Conservation (phyloP, 2,113 vertebrate genomes). For the Dinomys branickii region DNA sequence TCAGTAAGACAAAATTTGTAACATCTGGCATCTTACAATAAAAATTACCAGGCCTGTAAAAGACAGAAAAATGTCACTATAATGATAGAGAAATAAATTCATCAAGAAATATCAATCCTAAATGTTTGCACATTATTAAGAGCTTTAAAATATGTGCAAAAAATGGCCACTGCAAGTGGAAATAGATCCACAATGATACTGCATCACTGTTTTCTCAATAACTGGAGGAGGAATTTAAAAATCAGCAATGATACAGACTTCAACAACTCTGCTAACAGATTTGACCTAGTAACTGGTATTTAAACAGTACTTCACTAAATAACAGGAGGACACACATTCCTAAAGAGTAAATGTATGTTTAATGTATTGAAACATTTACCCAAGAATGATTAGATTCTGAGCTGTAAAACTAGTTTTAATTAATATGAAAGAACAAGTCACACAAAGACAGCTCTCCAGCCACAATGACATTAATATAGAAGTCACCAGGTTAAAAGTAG, state of each 20-base stretch:
- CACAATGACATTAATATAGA: background rate
- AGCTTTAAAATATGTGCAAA: background rate
- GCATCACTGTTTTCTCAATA: background rate
- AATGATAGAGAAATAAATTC: background rate
- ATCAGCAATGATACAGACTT: background rate
- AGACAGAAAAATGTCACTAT: background rate
- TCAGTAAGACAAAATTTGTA: background rate
- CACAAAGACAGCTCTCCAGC: background rate
- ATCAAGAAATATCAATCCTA: background rate
- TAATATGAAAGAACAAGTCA: background rate
- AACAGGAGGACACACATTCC: background rate
- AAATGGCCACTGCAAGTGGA: background rate
- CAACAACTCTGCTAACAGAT: background rate
- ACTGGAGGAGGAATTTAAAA: background rate
- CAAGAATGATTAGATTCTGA: constrained; percentile 4
- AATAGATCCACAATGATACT: background rate
- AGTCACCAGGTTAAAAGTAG: background rate
- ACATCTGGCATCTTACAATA: background rate
- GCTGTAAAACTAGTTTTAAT: background rate
- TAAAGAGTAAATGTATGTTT: background rate
- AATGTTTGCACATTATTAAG: background rate
- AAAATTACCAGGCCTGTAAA: background rate
- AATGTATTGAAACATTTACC: constrained; percentile 12
- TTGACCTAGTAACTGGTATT: background rate
- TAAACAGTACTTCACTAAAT: background rate